These are phyloP conservation scores for Pterobdella sp. DNA, from an alignment of 2,888 invertebrate species.

Conservation along the genomic window DNA sequence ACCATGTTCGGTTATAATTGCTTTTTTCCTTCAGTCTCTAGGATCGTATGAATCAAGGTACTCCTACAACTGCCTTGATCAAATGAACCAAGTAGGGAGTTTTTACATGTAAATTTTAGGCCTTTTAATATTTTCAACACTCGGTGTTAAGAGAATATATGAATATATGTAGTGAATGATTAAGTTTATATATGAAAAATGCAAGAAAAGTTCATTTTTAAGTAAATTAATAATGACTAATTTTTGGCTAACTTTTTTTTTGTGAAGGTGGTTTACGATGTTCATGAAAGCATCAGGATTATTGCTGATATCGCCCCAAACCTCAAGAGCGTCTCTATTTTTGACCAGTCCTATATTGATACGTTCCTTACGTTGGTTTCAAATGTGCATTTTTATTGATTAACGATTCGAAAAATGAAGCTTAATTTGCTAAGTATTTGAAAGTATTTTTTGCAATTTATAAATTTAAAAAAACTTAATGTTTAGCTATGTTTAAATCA, in stretches of 20 bases:
- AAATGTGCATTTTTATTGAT: no score
- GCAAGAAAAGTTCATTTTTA: no score
- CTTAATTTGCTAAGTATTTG: no score
- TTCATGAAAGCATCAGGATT: not conserved
- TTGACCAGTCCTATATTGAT: not conserved
- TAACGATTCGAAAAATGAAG: no score
- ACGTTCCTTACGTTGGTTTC: constrained; percentile 6
- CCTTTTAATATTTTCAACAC: not conserved
- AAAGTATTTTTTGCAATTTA: no score
- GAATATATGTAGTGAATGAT: no score
- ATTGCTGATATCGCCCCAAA: not conserved
- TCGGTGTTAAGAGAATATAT: no score
- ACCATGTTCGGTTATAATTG: not conserved
- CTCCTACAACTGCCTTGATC: constrained; percentile 9
- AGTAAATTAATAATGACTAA: no score
- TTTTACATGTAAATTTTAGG: not conserved
- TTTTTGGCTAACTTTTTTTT: no score
- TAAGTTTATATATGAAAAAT: no score
- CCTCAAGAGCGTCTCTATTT: not conserved
- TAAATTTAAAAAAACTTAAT: no score
- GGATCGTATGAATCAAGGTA: not conserved
- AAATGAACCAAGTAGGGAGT: not conserved
- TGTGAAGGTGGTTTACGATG: constrained; percentile 16
- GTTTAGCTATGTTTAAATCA: no score
- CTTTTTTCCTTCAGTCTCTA: not conserved